Evolutionary conservation across 2,888 invertebrate genomes (phyloP), one percentile per base, ranked within the genome.

Genomic region (Drosophila leonis): DNA sequence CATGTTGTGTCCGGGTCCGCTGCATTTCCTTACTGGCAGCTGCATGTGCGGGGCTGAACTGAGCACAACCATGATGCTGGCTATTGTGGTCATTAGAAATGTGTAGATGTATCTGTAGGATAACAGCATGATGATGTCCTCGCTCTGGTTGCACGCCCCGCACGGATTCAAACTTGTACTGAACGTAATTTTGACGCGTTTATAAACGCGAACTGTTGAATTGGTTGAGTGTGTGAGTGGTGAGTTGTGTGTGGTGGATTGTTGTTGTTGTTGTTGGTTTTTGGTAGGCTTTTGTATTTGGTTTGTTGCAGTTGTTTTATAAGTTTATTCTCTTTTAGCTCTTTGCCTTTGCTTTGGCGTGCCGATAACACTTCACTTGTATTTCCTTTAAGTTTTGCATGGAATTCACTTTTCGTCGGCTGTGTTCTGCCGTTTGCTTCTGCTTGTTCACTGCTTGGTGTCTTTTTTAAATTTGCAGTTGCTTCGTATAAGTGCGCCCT

Each of bases 61-160:
- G 57, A 82, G 68, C 42, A 90, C 87, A 37, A 91, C 90, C 92
- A 91, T 92, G 63, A 88, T 85, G 66, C 88, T 86, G 70, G 85
- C 76, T 71, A 91, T 70, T 64, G 86, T 90, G 57, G 83, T 80
- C 65, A 91, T 62, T 41, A 91, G 54, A 24, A 91, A 67, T 41
- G 90, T 71, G 72, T 82, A 90, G 44, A 91, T 74, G 56, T 76
- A 86, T 77, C 88, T 84, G 55, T 78, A 83, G 59, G 83, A 84
- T 66, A 82, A 65, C 33, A 86, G 75, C 91, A 91, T 91, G 69
- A 83, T 91, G 68, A 81, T 84, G 66, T 83, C 80, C 76, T 90
- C 88, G 79, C 77, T 83, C 75, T 86, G 84, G 62, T 82, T 72
- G 69, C 90, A 88, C 83, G 84, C 77, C 73, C 87, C 84, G 82